phyloP scores from a whole-genome alignment of 2,888 invertebrate species.

The Gryllus longicercus region DNA sequence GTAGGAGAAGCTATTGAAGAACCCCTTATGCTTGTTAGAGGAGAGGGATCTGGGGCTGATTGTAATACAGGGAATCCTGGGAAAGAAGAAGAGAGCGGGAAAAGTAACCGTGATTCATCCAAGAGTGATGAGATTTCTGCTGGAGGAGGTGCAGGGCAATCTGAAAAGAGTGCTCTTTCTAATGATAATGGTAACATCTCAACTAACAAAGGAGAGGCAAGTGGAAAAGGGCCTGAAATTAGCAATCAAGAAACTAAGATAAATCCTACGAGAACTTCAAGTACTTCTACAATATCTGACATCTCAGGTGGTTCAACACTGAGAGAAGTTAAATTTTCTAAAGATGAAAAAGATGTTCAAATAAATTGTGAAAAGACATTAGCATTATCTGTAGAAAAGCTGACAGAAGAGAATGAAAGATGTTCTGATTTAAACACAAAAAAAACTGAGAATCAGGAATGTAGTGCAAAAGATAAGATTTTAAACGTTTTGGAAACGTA shows the following conservation, averaged over 20 bases:
- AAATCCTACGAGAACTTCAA: too few species aligned
- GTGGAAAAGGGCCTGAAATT: not conserved
- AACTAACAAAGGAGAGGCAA: slow-evolving; percentile 7
- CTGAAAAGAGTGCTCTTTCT: not conserved
- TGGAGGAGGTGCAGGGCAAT: not conserved
- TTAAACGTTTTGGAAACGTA: too few species aligned
- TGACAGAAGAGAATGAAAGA: too few species aligned
- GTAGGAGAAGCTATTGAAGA: slow-evolving; percentile 72
- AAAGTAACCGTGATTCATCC: not conserved
- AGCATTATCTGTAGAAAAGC: too few species aligned
- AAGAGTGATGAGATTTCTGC: not conserved
- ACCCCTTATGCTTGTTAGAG: slow-evolving; percentile 64
- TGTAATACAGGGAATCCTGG: slow-evolving; percentile 70
- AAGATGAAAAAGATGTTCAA: not conserved
- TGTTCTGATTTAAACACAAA: too few species aligned
- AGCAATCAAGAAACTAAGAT: too few species aligned
- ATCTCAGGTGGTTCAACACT: too few species aligned
- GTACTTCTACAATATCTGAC: too few species aligned
- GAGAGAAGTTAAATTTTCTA: not conserved
- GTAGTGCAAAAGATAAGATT: too few species aligned
- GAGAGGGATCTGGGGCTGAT: slow-evolving; percentile 68
- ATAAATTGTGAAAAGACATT: too few species aligned
- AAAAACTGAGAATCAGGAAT: too few species aligned
- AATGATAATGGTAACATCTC: not conserved
- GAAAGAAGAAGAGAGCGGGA: slow-evolving; percentile 37